Base-by-base conservation (phyloP, 2,797 vertebrate species). In the Danio kyathit region DNA sequence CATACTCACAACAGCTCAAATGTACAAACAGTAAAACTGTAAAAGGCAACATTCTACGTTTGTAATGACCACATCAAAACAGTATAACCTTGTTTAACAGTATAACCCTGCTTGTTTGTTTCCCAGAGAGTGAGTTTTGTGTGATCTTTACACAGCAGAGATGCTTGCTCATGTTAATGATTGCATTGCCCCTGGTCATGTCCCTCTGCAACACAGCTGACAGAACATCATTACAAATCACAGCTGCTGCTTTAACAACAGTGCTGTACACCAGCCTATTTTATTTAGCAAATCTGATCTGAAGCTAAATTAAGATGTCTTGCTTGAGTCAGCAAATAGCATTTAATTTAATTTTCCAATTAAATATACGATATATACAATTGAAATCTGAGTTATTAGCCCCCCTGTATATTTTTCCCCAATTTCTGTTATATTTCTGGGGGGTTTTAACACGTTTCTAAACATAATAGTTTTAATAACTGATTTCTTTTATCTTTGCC, bases 141-240 rank as follows among this genome's bases (percentile, higher is more conserved):
- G 84, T 78, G 74, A 19, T 79, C 71, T 73, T 83, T 77, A 78
- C 65, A 84, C 70, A 86, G 19, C 83, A 70, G 48, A 73, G 57
- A 48, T 49, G 13, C 19, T 12, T 17, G 7, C 61, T 29, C 12
- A 49, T 78, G 64, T 48, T 59, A 69, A 69, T 69, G 43, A 78
- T 5, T 48, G 65, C 65, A 29, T 29, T 29, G 29, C 29, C 63
- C 19, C 64, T 14, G 76, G 76, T 48, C 21, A 49, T 76, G 56
- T 61, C 51, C 69, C 69, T 60, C 9, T 59, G 56, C 72, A 73
- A 7, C 49, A 66, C 13, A 43, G 12, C 38, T 51, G 51, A 77
- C 8, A 78, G 52, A 78, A 78, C 76, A 66, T 57, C 57, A 74
- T 74, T 67, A 76, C 60, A 21, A 57, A 46, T 44, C 63, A 59